Conservation (phyloP, 2,888 invertebrate genomes). For the Aporophyla nigra region DNA sequence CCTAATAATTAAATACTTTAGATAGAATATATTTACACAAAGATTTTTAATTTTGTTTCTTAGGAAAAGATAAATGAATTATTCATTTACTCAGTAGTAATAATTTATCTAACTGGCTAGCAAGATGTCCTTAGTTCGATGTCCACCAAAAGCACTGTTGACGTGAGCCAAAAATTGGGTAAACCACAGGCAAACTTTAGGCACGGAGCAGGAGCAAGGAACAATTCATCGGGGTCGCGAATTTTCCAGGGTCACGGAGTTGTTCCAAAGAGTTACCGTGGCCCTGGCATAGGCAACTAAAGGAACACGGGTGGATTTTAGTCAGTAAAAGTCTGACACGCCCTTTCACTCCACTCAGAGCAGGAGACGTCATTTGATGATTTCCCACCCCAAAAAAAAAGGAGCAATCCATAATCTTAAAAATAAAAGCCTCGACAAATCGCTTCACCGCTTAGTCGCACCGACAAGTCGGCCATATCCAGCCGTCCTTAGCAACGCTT, state of each 20-base stretch:
- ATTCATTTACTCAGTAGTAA: neutral
- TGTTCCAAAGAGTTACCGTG: no score
- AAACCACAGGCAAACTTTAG: neutral
- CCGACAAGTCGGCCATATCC: slow-evolving; percentile 34
- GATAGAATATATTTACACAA: neutral
- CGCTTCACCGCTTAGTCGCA: slow-evolving; percentile 25
- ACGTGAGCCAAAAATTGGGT: neutral
- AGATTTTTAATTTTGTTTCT: slow-evolving; percentile 4
- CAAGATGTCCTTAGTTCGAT: neutral
- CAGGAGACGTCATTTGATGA: no score
- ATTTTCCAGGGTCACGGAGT: no score
- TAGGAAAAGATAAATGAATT: neutral
- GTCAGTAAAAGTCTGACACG: no score
- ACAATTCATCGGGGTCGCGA: no score
- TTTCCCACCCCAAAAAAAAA: no score
- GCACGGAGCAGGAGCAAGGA: neutral
- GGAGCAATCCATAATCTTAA: neutral
- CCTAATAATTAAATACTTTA: neutral
- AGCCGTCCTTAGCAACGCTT: slow-evolving; percentile 64
- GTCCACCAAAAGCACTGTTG: neutral
- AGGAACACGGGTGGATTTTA: no score
- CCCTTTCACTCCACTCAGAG: no score
- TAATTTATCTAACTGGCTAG: neutral
- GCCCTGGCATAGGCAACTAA: no score
- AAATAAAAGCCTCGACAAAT: neutral